Conservation (phyloP, 2,113 vertebrate genomes). For the Cariama cristata region DNA sequence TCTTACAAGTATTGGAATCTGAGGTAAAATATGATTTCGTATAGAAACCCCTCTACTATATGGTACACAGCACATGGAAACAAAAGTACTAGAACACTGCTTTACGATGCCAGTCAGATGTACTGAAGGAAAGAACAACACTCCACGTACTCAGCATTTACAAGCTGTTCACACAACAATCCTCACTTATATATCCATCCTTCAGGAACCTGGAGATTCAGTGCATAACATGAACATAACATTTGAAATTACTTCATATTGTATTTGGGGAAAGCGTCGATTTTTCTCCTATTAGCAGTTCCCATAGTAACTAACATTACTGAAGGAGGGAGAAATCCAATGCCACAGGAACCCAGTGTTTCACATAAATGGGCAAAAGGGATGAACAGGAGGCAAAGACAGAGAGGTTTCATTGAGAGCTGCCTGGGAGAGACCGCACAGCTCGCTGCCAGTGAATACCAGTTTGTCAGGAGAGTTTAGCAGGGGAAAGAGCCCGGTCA, state of each 20-base stretch:
- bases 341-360: background rate
- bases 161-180: background rate
- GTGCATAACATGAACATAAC: background rate
- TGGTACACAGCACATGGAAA: background rate
- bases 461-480: background rate
- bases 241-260: background rate
- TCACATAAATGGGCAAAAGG: background rate
- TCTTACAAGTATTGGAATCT: background rate
- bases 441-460: background rate
- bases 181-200: background rate
- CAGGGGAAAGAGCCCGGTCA: background rate
- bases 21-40: background rate
- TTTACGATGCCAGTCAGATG: background rate
- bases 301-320: background rate
- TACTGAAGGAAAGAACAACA: background rate
- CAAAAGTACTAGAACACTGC: background rate
- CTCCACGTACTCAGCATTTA: background rate
- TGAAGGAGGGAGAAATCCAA: background rate
- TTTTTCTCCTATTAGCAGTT: background rate
- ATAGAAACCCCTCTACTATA: background rate
- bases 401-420: background rate
- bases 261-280: background rate
- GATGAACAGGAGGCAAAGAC: background rate
- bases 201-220: background rate
- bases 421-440: background rate